Percentiles rank a stretch among this genome's conserved stretches.
These are phyloP conservation scores for Bombus pascuorum DNA, from an alignment of 1,140 invertebrate species.

Conservation along the genomic window DNA sequence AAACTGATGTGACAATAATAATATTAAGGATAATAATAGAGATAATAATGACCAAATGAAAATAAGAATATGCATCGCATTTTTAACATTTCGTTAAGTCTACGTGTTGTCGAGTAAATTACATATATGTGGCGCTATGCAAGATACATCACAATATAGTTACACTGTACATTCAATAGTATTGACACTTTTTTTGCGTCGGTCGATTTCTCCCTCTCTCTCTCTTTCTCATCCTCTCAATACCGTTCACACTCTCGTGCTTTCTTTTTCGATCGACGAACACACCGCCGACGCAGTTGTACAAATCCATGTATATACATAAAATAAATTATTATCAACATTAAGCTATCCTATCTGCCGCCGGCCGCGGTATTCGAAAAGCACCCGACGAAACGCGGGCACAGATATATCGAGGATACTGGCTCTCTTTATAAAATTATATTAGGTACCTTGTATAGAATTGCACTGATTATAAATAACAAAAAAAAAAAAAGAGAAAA, in stretches of 20 bases:
- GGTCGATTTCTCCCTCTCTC: constrained; percentile 34
- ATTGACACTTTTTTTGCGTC: constrained; percentile 70
- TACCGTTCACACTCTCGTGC: constrained; percentile 29
- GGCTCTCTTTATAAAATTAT: constrained; percentile 81
- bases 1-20: constrained; percentile 60
- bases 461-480: constrained; percentile 77
- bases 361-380: constrained; percentile 53
- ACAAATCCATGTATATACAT: constrained; percentile 81
- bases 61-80: constrained; percentile 65
- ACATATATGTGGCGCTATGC: constrained; percentile 74
- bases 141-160: constrained; percentile 82
- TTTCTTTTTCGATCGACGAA: constrained; percentile 49
- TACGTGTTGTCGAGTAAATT: constrained; percentile 65
- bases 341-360: constrained; percentile 77
- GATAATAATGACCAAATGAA: constrained; percentile 70
- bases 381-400: constrained; percentile 57
- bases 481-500: constrained; percentile 17
- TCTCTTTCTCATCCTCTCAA: constrained; percentile 1
- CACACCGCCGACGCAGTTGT: constrained; percentile 73
- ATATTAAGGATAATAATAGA: constrained; percentile 71
- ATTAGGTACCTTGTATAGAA: constrained; percentile 80
- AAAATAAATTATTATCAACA: constrained; percentile 83
- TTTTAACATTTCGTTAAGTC: constrained; percentile 64
- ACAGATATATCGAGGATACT: constrained; percentile 75
- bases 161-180: constrained; percentile 82